Conservation (phyloP, 2,797 vertebrate genomes). For the Sciurus carolinensis region DNA sequence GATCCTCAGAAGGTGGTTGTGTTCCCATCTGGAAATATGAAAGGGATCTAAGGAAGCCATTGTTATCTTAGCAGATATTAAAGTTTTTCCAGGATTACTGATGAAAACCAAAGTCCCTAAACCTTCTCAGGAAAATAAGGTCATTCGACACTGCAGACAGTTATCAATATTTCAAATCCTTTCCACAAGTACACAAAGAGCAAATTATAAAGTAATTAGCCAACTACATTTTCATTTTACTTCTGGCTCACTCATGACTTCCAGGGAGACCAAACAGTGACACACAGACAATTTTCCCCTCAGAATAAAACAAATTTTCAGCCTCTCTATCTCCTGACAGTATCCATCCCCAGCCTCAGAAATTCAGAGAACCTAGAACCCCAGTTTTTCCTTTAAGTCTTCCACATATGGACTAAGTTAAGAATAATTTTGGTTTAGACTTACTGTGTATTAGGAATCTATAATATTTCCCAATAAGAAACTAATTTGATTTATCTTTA, state of each 20-base stretch:
- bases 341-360: not conserved
- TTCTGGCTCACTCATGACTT: slow-evolving; percentile 47
- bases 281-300: not conserved
- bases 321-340: not conserved
- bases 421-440: not conserved
- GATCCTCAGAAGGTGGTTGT: not conserved
- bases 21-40: not conserved
- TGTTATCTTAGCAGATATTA: not conserved
- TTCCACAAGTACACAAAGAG: not conserved
- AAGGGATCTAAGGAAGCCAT: not conserved
- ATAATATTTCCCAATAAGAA: not conserved
- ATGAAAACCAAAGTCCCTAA: not conserved
- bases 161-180: not conserved
- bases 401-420: not conserved
- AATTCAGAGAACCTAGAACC: not conserved
- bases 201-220: slow-evolving; percentile 34
- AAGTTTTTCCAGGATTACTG: not conserved
- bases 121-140: not conserved
- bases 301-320: not conserved
- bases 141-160: not conserved
- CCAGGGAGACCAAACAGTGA: not conserved
- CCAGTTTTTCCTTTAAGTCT: not conserved
- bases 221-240: not conserved
- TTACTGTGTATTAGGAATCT: slow-evolving; percentile 6
- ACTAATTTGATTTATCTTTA: slow-evolving; percentile 5